A percentile compares a stretch with the other conserved stretches of the same genome.
phyloP scores from a whole-genome alignment of 1,140 invertebrate species.

The Camponotus pennsylvanicus region DNA sequence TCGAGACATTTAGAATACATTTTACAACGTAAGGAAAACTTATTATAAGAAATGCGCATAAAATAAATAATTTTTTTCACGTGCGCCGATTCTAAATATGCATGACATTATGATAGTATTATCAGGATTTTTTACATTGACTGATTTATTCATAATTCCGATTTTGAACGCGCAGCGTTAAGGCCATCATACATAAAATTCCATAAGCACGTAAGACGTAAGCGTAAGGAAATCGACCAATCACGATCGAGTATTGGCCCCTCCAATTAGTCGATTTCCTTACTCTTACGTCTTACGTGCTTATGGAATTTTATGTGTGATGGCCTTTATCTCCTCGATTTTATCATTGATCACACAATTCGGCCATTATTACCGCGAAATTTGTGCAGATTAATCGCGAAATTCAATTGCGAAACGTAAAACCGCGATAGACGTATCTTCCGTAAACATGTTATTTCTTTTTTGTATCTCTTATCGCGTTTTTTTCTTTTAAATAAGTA shows the following conservation, averaged over 20 bases:
- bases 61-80: slow-evolving; percentile 20
- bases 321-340: not conserved
- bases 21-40: not conserved
- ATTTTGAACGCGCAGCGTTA: slow-evolving; percentile 5
- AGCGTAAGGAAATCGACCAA: too few relatives aligned
- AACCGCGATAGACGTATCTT: not conserved
- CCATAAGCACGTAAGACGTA: too few relatives aligned
- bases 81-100: not conserved
- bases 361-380: not conserved
- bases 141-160: slow-evolving; percentile 22
- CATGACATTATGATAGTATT: not conserved
- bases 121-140: not conserved
- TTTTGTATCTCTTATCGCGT: not conserved
- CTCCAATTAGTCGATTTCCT: too few relatives aligned
- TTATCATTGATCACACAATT: slow-evolving; percentile 15
- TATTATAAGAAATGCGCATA: slow-evolving; percentile 22
- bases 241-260: too few relatives aligned
- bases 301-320: too few relatives aligned
- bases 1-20: not conserved
- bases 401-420: not conserved
- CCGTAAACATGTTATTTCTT: slow-evolving; percentile 3
- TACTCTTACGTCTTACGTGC: too few relatives aligned
- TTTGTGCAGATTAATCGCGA: slow-evolving; percentile 2
- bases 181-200: too few relatives aligned
- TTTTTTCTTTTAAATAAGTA: not conserved